Conservation (phyloP, 1,140 invertebrate species). For the Tetramorium alpestre region DNA sequence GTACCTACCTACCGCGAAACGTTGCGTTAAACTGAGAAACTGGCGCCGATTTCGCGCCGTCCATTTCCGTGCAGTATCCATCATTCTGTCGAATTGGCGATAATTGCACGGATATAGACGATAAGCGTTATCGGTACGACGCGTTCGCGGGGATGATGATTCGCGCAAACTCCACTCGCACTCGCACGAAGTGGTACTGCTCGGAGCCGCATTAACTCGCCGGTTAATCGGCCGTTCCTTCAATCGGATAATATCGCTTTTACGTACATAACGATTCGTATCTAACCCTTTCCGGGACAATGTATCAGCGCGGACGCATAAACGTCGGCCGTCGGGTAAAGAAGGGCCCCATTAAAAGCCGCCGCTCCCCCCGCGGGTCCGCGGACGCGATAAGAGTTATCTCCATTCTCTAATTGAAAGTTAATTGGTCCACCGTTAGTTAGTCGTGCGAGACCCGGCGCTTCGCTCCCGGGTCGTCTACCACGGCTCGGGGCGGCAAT, state of each 20-base stretch:
- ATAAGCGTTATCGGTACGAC: background rate
- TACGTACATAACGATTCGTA: conserved; percentile 71
- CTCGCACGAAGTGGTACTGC: background rate
- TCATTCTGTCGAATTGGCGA: background rate
- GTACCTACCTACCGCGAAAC: conserved; percentile 16
- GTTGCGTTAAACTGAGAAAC: background rate
- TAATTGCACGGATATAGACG: background rate
- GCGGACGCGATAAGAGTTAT: conserved; percentile 85
- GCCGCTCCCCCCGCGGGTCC: conserved; percentile 67
- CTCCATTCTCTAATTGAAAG: conserved; percentile 84
- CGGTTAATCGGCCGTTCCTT: conserved; percentile 53
- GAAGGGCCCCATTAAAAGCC: conserved; percentile 79
- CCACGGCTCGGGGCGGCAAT: conserved; percentile 81
- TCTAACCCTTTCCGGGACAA: conserved; percentile 82
- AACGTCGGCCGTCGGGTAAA: conserved; percentile 81
- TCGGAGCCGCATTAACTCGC: background rate
- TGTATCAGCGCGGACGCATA: conserved; percentile 82
- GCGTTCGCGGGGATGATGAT: background rate
- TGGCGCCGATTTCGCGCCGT: conserved; percentile 17
- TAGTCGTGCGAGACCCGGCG: conserved; percentile 68
- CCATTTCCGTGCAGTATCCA: background rate
- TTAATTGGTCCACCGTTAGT: conserved; percentile 83
- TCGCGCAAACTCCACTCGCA: background rate
- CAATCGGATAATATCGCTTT: conserved; percentile 72
- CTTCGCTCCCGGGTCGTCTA: conserved; percentile 65